Base-by-base conservation (phyloP, 2,888 invertebrate species). In the Hemistola chrysoprasaria region DNA sequence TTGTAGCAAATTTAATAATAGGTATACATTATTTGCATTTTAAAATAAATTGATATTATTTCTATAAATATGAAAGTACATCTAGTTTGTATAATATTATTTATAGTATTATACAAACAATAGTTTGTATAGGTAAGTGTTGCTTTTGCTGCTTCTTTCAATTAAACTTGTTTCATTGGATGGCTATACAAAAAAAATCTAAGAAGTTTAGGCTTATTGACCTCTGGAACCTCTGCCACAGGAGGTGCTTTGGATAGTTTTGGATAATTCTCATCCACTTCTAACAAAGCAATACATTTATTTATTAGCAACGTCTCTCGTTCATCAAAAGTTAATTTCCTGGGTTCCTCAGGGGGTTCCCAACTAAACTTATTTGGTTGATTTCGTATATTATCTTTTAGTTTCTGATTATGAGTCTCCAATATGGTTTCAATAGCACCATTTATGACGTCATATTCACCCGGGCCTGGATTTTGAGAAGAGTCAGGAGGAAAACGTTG, bases 341-440 rank as follows among this genome's bases (percentile, higher is more conserved):
- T 52, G 0, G 47, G 40, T 49, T 67, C 57, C 1, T 27, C 6
- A 6, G 56, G 62, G 10, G 65, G 57, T 43, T 62, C 24, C 77
- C 80, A 75, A 7, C 44, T 24, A 53, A 68, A 79, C 50, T 48
- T 62, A 16, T 4, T 16, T 29, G 62, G 60, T 44, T 71, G 55
- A 1, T 74, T 65, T 39, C 59, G 29, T 9, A 83, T 62, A 44
- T 80, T 84, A 1, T 56, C 32, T 55, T 66, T 71, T 21, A 87
- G 53, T 42, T 47, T 71, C 47, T 62, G 27, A 50, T 86, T 87
- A 50, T 79, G 64, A 8, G 87, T 87, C 1, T 41, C 25, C 40
- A 87, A 54, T 32, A 86, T 54, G 2, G 59, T 69, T 66, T 83
- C 83, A 22, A 85, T 47, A 6, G 80, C 83, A 36, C 65, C 52